These are phyloP conservation scores for Drymodes brunneopygia DNA, from an alignment of 2,113 vertebrate genomes.

Conservation along the genomic window DNA sequence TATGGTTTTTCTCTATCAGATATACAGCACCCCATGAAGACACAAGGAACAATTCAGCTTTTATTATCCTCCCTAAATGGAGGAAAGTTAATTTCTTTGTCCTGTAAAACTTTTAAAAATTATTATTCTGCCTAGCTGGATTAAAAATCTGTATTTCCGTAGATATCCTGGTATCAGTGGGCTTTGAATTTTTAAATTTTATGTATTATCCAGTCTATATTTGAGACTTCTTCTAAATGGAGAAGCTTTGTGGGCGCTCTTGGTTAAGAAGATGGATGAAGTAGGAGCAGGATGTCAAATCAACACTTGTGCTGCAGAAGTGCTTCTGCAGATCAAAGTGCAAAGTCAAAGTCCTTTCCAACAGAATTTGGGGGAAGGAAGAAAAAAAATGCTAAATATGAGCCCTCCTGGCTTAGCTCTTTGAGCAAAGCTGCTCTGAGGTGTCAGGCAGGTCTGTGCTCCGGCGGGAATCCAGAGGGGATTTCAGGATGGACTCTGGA, in stretches of 20 bases:
- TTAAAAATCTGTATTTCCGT: neutral
- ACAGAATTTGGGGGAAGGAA: neutral
- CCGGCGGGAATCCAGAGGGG: accelerated
- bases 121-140: neutral
- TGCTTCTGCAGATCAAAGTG: neutral
- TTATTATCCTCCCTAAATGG: neutral
- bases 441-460: neutral
- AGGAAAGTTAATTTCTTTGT: neutral
- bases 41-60: neutral
- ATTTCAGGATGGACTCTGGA: neutral
- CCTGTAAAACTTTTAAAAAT: neutral
- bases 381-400: neutral
- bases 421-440: accelerated
- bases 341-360: neutral
- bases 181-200: neutral
- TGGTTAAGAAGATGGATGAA: neutral
- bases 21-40: neutral
- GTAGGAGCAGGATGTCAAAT: neutral
- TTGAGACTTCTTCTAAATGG: neutral
- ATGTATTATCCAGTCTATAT: neutral
- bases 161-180: neutral
- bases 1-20: neutral
- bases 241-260: neutral
- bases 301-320: neutral
- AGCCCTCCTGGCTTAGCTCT: neutral